Base-by-base conservation (phyloP, 2,888 invertebrate genomes). In the Craniophora ligustri region DNA sequence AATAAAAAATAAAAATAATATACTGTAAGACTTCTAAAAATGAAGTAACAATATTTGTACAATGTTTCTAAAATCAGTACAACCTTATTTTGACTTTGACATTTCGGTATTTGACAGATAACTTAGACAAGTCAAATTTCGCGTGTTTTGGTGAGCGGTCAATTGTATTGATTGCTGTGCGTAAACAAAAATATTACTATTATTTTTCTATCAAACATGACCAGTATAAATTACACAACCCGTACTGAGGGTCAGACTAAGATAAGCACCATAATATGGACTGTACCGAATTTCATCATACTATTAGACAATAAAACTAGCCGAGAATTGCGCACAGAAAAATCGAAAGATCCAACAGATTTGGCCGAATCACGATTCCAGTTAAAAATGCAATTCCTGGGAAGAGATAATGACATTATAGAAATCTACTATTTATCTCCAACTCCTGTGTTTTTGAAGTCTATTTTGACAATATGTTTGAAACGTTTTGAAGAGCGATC, bases 401-500 rank as follows among this genome's bases (percentile, higher is more conserved):
- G 93, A 1, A 81, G 84, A 36, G 84, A 89, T 46, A 90, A 91
- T 53, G 92, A 92, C 56, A 83, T 92, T 1, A 87, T 92, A 30
- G 92, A 92, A 68, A 86, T 93, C 46, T 91, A 89, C 62, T 93
- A 86, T 53, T 73, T 90, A 50, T 88, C 88, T 3, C 88, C 89
- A 3, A 82, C 73, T 40, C 82, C 91, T 1, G 85, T 92, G 2
- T 92, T 92, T 67, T 59, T 92, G 13, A 92, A 93, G 63, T 86
- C 89, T 1, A 82, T 89, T 41, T 66, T 93, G 5, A 91, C 87
- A 1, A 84, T 91, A 60, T 91, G 90, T 50, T 71, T 91, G 15
- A 91, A 90, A 69, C 80, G 89, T 18, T 92, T 88, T 58, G 91
- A 92, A 63, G 92, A 92, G 58, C 85, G 92, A 3, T 89, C 91